Conservation (phyloP, 2,113 vertebrate species). For the Hyla sarda region DNA sequence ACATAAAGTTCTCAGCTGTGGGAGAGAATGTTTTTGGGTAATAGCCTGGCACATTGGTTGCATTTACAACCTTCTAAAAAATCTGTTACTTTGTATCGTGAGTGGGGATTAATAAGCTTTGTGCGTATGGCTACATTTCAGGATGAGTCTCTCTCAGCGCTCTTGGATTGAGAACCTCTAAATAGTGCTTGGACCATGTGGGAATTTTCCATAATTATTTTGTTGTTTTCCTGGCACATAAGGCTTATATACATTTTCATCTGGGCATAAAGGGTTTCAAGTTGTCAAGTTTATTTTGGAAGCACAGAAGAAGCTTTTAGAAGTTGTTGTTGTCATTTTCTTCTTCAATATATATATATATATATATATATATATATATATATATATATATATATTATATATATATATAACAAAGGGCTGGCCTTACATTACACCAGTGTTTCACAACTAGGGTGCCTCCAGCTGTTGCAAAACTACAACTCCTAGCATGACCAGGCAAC, state of each 20-base stretch:
- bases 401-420: no score
- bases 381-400: no score
- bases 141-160: conserved; percentile 29
- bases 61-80: conserved; percentile 37
- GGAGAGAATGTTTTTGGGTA: conserved; percentile 54
- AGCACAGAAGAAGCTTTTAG: not conserved
- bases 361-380: no score
- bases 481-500: no score
- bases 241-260: conserved; percentile 14
- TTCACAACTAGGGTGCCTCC: no score
- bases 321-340: not conserved
- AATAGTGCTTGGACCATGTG: not conserved
- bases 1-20: conserved; percentile 52
- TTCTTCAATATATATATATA: not conserved
- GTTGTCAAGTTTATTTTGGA: not conserved
- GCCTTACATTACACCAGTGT: not conserved
- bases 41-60: conserved; percentile 55
- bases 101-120: conserved; percentile 48
- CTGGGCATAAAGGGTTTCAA: not conserved
- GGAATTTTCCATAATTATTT: conserved; percentile 37
- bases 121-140: conserved; percentile 31
- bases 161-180: conserved; percentile 16
- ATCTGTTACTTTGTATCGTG: conserved; percentile 50
- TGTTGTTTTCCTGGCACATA: not conserved
- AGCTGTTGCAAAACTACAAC: no score